phyloP scores from a whole-genome alignment of 2,113 vertebrate species.

The Oceanites oceanicus region DNA sequence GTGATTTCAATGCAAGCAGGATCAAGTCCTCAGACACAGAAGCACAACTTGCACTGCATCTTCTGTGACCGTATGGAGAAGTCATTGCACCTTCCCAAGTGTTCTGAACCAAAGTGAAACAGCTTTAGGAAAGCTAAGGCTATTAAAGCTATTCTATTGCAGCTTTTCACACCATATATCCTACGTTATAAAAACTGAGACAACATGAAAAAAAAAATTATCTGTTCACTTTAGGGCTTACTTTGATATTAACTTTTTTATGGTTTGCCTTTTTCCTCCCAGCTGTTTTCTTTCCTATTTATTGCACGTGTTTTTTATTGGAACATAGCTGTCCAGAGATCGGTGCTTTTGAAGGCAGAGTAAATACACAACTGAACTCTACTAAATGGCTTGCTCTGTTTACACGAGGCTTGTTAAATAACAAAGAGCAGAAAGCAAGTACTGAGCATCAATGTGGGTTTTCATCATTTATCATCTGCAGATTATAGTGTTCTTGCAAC shows the following conservation, averaged over 20 bases:
- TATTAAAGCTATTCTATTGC: background rate
- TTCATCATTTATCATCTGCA: background rate
- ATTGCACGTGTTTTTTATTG: background rate
- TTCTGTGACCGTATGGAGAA: background rate
- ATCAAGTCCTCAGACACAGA: background rate
- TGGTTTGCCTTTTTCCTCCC: background rate
- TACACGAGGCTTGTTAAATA: background rate
- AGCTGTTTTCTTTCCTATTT: constrained; percentile 50
- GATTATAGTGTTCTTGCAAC: background rate
- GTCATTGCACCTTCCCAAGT: background rate
- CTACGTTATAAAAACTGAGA: background rate
- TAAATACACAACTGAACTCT: background rate
- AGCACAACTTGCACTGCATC: background rate
- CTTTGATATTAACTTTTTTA: background rate
- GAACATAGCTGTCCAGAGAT: background rate
- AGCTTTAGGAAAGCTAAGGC: background rate
- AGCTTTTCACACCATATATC: background rate
- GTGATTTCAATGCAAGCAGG: background rate
- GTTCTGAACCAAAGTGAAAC: background rate
- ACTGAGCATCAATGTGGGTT: background rate
- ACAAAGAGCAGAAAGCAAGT: background rate
- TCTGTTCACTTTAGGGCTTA: background rate
- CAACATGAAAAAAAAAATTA: background rate
- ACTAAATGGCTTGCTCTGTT: constrained; percentile 5
- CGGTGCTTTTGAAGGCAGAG: background rate